Evolutionary conservation across 37 sponge, comb jelly and placozoan species (phyloP).

Genomic region (Halichondria panicea): DNA sequence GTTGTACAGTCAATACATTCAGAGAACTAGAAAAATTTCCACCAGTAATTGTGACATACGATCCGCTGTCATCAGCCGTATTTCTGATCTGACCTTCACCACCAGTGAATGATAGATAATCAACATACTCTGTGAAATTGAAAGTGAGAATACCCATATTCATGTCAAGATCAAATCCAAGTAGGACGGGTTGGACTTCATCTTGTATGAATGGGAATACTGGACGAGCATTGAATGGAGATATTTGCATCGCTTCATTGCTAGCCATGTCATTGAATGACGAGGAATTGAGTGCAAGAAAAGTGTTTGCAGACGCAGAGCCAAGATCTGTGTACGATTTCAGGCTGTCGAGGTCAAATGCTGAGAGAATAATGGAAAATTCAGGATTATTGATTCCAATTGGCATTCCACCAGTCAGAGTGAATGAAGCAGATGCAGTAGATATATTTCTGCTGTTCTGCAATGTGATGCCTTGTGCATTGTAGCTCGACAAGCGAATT

Average conservation of each 20-base stretch:
- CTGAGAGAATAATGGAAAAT: constrained; percentile 55
- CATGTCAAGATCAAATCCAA: constrained; percentile 61
- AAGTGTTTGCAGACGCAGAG: constrained; percentile 51
- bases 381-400: constrained; percentile 31
- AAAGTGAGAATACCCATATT: constrained; percentile 65
- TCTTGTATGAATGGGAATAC: constrained; percentile 34
- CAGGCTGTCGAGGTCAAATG: constrained; percentile 70
- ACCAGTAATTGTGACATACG: constrained; percentile 43
- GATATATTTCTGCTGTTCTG: constrained; percentile 35
- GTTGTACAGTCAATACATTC: constrained; percentile 42
- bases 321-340: constrained; percentile 58
- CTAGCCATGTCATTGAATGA: constrained; percentile 72
- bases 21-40: constrained; percentile 52
- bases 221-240: constrained; percentile 22
- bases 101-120: constrained; percentile 39
- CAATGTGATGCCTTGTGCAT: constrained; percentile 45
- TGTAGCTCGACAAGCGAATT: constrained; percentile 53
- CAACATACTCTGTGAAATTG: constrained; percentile 78
- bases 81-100: constrained; percentile 28
- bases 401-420: constrained; percentile 69
- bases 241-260: constrained; percentile 42
- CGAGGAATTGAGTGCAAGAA: constrained; percentile 24
- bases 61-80: constrained; percentile 4
- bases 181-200: constrained; percentile 44
- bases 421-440: constrained; percentile 28